Conservation (phyloP, 2,888 invertebrate genomes). For the Zeuzera pyrina region DNA sequence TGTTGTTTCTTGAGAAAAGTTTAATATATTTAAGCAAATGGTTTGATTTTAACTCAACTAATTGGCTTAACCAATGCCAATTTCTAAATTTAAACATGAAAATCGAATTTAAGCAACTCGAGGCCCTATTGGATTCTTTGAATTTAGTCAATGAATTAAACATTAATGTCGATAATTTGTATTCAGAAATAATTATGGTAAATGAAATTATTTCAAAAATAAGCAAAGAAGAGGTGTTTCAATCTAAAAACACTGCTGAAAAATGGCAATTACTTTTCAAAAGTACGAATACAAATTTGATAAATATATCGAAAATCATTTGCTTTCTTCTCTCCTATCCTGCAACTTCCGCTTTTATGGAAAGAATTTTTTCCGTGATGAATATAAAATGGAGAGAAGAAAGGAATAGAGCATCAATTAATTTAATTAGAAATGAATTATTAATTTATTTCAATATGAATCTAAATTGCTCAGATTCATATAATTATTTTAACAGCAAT, state of each 20-base stretch:
- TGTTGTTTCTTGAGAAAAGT: constrained; percentile 12
- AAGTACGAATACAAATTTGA: not conserved
- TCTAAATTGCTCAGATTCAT: not conserved
- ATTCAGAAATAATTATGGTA: constrained; percentile 6
- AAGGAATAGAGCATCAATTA: not conserved
- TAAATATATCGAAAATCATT: not conserved
- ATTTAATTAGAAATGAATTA: too few species aligned
- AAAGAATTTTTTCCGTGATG: not conserved
- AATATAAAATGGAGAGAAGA: not conserved
- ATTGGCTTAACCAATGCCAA: too few species aligned
- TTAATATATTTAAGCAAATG: constrained; percentile 8
- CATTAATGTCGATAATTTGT: constrained; percentile 9
- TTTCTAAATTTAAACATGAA: constrained; percentile 8
- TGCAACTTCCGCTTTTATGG: too few species aligned
- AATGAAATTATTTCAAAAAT: not conserved
- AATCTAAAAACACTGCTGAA: not conserved
- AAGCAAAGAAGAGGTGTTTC: not conserved
- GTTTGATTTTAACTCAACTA: constrained; percentile 12
- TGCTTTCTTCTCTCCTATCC: not conserved
- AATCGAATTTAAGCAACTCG: constrained; percentile 10
- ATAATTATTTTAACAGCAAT: too few species aligned
- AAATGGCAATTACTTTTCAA: constrained; percentile 1
- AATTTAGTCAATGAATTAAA: constrained; percentile 5
- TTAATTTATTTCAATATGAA: not conserved
- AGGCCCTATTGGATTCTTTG: too few species aligned